Evolutionary conservation across 1,140 invertebrate genomes (phyloP), one percentile per base, ranked within the genome.

Genomic region (Nomia melanderi): DNA sequence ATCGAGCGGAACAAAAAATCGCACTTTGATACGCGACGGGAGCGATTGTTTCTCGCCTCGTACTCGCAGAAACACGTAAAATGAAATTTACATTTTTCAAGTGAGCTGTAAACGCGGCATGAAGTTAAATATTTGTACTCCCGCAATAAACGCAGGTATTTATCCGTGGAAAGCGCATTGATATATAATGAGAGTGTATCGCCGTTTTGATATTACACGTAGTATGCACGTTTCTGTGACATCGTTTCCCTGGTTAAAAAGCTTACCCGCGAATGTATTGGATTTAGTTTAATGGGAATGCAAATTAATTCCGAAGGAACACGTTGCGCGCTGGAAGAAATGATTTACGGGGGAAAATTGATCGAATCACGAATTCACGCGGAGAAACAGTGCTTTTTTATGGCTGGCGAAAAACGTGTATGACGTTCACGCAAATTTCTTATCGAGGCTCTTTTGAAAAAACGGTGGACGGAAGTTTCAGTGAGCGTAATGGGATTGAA

Each of bases 211-310:
- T 41, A 60, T 36, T 33, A 60, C n/a, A n/a, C n/a, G 31, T 39
- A 33, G 31, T 33, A 39, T 39, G 20, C 5, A 44, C 31, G 36
- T 60, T 60, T 23, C 36, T 31, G 31, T n/a, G 57, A 36, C 31
- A 36, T 60, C n/a, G n/a, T 62, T 39, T 9, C 33, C n/a, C n/a
- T 36, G 25, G 17, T 39, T 62, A 62, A 62, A 62, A 39, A 62
- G 57, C 57, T 12, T 31, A 33, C 31, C 29, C 31, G 57, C 31
- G 31, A 20, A 36, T 12, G 5, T 60, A 60, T 36, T 23, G 31
- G 20, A 23, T 60, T 36, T 60, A 60, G 31, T 60, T 60, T 60
- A 60, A 59, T 27, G 29, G 17, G n/a, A 59, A 33, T 20, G 56
- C 29, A 59, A 20, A 33, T n/a, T 59, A 59, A 59, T 59, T 59